phyloP scores from a whole-genome alignment of 1,140 invertebrate genomes.

The Thaumetopoea pityocampa region DNA sequence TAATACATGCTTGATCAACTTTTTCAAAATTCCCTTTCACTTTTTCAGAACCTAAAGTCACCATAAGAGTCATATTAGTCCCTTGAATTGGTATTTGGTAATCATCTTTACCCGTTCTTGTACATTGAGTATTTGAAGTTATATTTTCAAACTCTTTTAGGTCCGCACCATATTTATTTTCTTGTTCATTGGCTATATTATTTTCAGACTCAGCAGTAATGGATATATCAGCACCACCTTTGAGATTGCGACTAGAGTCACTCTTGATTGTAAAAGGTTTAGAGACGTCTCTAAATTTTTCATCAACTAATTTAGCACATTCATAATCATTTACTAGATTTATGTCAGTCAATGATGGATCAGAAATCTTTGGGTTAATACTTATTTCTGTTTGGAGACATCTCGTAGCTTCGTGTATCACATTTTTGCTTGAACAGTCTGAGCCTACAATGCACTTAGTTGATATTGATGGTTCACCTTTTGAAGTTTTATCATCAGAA shows the following conservation, averaged over 20 bases:
- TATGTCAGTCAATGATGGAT: slow-evolving; percentile 55
- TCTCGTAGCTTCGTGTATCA: slow-evolving; percentile 40
- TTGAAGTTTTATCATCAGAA: slow-evolving; percentile 16
- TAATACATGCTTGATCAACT: slow-evolving; percentile 19
- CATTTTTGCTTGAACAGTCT: slow-evolving; percentile 10
- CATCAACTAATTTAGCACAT: slow-evolving; percentile 36
- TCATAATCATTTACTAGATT: slow-evolving; percentile 41
- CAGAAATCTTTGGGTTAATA: slow-evolving; percentile 56
- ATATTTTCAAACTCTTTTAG: too few relatives aligned
- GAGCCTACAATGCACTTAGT: neutral
- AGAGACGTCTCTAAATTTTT: slow-evolving; percentile 35
- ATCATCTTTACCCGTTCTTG: slow-evolving; percentile 18
- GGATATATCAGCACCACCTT: too few relatives aligned
- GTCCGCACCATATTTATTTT: too few relatives aligned
- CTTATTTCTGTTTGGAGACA: slow-evolving; percentile 61
- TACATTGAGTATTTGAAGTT: neutral
- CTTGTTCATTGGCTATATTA: slow-evolving; percentile 1
- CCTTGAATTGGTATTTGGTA: slow-evolving; percentile 57
- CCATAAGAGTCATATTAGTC: slow-evolving; percentile 61
- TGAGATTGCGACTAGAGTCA: too few relatives aligned
- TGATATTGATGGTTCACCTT: slow-evolving; percentile 3
- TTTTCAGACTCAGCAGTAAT: too few relatives aligned
- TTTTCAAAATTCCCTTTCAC: slow-evolving; percentile 4
- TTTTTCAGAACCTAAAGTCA: slow-evolving; percentile 36
- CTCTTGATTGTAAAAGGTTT: slow-evolving; percentile 19